Conservation (phyloP, 2,888 invertebrate genomes). For the Endomychus coccineus region DNA sequence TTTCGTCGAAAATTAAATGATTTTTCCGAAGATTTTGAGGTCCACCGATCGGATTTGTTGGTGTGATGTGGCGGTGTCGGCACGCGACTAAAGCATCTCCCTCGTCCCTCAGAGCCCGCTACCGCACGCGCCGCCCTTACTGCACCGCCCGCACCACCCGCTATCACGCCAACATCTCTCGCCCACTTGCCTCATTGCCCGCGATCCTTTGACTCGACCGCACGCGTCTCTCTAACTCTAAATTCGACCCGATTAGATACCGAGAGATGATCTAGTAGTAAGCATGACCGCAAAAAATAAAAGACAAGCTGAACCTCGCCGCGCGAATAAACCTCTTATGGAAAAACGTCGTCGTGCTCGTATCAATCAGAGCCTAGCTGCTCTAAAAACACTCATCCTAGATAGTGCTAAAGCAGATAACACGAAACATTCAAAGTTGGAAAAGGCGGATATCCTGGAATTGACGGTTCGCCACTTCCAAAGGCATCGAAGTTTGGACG, state of each 20-base stretch:
- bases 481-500: conserved; percentile 60
- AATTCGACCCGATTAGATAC: too few relatives aligned
- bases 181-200: conserved; percentile 25
- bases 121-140: conserved; percentile 35
- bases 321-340: conserved; percentile 73
- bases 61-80: conserved; percentile 46
- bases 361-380: conserved; percentile 67
- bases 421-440: conserved; percentile 73
- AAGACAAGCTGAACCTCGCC: conserved; percentile 40
- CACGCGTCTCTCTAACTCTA: conserved; percentile 15
- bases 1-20: background rate
- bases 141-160: conserved; percentile 21
- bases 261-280: too few relatives aligned
- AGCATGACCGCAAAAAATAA: conserved; percentile 41
- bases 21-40: conserved; percentile 28
- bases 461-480: conserved; percentile 77
- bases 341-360: conserved; percentile 67
- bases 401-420: conserved; percentile 61
- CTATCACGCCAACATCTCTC: conserved; percentile 19
- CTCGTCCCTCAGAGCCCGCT: conserved; percentile 22
- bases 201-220: conserved; percentile 22
- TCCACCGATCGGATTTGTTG: conserved; percentile 34
- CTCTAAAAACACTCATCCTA: conserved; percentile 62
- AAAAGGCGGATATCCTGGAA: conserved; percentile 80
- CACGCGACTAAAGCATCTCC: conserved; percentile 43